phyloP scores from a whole-genome alignment of 1,140 invertebrate genomes.

The Fopius arisanus region DNA sequence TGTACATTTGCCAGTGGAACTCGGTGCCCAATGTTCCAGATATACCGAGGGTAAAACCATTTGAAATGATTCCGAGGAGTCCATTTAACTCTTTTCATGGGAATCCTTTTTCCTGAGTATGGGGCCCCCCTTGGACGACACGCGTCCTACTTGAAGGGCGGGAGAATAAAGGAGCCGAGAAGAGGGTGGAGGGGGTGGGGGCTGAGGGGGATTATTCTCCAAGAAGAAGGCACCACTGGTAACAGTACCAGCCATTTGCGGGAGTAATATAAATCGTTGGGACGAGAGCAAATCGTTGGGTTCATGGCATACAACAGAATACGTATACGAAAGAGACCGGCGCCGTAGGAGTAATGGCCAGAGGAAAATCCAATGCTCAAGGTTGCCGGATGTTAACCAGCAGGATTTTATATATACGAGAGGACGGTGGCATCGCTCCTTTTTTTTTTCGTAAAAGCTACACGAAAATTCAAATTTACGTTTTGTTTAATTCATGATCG shows the following conservation, averaged over 20 bases:
- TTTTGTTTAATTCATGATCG: background rate
- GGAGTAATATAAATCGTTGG: slow-evolving; percentile 36
- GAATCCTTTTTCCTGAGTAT: background rate
- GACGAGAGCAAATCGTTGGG: slow-evolving; percentile 31
- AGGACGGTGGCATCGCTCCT: background rate
- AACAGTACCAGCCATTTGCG: slow-evolving; percentile 32
- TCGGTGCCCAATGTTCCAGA: background rate
- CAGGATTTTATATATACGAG: background rate
- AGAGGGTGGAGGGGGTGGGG: background rate
- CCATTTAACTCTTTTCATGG: background rate
- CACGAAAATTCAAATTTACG: background rate
- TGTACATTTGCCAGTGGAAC: background rate
- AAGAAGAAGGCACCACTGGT: slow-evolving; percentile 15
- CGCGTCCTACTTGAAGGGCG: background rate
- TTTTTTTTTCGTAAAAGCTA: background rate
- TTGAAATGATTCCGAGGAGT: background rate
- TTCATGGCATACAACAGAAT: slow-evolving; percentile 16
- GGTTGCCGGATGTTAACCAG: background rate
- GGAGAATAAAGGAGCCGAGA: background rate
- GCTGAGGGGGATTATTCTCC: background rate
- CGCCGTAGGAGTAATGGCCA: background rate
- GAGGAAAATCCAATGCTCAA: background rate
- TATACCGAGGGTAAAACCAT: background rate
- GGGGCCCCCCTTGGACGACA: background rate
- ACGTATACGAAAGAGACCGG: background rate